phyloP scores from a whole-genome alignment of 2,113 vertebrate species.

The Oncorhynchus nerka region DNA sequence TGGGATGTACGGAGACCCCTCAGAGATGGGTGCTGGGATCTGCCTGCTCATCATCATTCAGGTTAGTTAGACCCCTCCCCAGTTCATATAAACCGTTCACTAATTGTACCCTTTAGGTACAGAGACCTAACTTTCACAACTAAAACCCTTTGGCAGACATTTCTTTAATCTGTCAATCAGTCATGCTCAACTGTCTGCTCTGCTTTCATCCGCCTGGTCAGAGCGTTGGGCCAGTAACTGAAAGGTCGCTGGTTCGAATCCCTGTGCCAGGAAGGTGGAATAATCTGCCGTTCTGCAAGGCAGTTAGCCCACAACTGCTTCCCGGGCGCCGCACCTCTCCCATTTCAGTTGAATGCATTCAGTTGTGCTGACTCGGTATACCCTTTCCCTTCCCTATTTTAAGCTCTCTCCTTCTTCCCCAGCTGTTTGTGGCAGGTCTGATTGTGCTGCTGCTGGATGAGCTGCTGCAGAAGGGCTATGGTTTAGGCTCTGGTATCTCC shows the following conservation, averaged over 20 bases:
- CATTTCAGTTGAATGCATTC: no score
- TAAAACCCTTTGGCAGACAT: not conserved
- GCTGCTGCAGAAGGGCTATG: conserved; percentile 96
- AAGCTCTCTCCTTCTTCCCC: conserved; percentile 17
- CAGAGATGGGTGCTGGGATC: conserved; percentile 98
- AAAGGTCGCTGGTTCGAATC: no score
- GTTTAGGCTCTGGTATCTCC: conserved; percentile 95
- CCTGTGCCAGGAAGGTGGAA: no score
- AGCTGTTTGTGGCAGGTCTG: conserved; percentile 97
- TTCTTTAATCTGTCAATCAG: not conserved
- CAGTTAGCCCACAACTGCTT: no score
- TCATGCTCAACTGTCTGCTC: not conserved
- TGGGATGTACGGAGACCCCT: conserved; percentile 98
- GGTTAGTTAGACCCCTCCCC: conserved; percentile 72
- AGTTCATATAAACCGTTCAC: no score
- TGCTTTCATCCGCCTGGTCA: not conserved
- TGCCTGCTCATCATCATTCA: conserved; percentile 98
- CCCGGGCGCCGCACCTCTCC: no score
- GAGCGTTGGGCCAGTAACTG: no score
- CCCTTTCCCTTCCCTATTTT: not conserved
- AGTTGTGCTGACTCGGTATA: no score
- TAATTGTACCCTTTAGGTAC: no score
- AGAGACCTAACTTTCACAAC: no score
- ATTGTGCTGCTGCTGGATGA: conserved; percentile 96
- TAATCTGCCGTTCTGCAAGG: no score